Conservation (phyloP, 1,140 invertebrate genomes). For the Vanessa tameamea region DNA sequence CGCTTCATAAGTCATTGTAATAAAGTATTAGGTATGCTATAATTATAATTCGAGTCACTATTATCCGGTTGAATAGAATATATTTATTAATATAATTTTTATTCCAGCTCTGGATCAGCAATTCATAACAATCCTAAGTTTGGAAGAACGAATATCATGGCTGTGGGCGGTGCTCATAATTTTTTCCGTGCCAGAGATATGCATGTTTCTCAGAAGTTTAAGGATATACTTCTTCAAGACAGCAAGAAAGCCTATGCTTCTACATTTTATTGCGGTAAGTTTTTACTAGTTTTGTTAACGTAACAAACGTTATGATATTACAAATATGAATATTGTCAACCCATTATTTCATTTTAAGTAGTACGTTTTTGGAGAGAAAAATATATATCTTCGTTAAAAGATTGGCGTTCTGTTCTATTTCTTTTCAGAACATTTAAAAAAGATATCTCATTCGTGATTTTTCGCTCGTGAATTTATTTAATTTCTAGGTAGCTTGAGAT, state of each 20-base stretch:
- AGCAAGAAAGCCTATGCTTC: slow-evolving; percentile 82
- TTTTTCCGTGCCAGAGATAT: slow-evolving; percentile 91
- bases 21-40: slow-evolving; percentile 84
- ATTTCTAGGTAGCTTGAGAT: no score
- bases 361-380: no score
- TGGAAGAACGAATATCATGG: slow-evolving; percentile 92
- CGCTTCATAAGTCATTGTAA: slow-evolving; percentile 89
- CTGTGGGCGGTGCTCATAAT: slow-evolving; percentile 94
- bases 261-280: slow-evolving; percentile 83
- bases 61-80: neutral
- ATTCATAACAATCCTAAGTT: slow-evolving; percentile 87
- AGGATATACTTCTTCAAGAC: slow-evolving; percentile 95
- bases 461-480: no score
- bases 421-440: no score
- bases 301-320: no score
- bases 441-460: no score
- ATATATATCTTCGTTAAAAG: no score
- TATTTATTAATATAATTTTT: slow-evolving; percentile 1
- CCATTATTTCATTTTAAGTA: no score
- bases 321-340: no score
- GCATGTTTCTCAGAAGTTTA: slow-evolving; percentile 89
- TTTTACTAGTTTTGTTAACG: neutral
- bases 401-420: no score
- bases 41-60: neutral
- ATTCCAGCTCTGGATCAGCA: slow-evolving; percentile 88